phyloP scores from a whole-genome alignment of 2,888 invertebrate species.

The Acrocera orbiculus region DNA sequence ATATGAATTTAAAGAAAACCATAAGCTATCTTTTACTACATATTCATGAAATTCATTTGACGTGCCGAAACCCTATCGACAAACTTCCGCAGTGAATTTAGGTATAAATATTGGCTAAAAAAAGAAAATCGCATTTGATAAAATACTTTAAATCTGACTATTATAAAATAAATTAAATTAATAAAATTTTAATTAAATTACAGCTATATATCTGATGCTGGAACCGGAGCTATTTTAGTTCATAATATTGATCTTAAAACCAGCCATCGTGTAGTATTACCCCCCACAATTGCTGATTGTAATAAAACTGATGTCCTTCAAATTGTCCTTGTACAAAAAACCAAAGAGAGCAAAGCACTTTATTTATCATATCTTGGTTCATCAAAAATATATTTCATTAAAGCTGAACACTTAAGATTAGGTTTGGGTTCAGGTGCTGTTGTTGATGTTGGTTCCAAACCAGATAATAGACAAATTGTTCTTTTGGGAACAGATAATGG shows the following conservation, averaged over 20 bases:
- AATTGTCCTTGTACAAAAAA: conserved; percentile 35
- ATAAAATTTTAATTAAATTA: conserved; percentile 6
- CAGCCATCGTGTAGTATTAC: conserved; percentile 40
- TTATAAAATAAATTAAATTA: no score
- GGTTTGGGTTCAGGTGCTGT: conserved; percentile 38
- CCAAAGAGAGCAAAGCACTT: conserved; percentile 33
- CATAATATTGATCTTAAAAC: conserved; percentile 34
- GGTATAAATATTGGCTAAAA: no score
- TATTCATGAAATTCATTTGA: no score
- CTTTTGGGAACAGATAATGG: conserved; percentile 43
- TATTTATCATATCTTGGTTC: conserved; percentile 43
- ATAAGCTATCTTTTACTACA: no score
- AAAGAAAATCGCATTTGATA: no score
- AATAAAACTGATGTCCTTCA: conserved; percentile 39
- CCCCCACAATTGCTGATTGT: conserved; percentile 31
- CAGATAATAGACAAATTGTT: conserved; percentile 34
- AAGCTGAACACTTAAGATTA: conserved; percentile 34
- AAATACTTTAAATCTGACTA: no score
- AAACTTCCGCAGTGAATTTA: no score
- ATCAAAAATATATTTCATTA: conserved; percentile 37
- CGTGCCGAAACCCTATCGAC: no score
- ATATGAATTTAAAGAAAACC: no score
- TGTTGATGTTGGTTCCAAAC: conserved; percentile 39
- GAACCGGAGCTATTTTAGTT: conserved; percentile 31
- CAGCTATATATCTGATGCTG: conserved; percentile 22